Percentiles rank a stretch among this genome's conserved stretches.
phyloP scores from a whole-genome alignment of 2,888 invertebrate genomes.

The Eristalis intricaria region DNA sequence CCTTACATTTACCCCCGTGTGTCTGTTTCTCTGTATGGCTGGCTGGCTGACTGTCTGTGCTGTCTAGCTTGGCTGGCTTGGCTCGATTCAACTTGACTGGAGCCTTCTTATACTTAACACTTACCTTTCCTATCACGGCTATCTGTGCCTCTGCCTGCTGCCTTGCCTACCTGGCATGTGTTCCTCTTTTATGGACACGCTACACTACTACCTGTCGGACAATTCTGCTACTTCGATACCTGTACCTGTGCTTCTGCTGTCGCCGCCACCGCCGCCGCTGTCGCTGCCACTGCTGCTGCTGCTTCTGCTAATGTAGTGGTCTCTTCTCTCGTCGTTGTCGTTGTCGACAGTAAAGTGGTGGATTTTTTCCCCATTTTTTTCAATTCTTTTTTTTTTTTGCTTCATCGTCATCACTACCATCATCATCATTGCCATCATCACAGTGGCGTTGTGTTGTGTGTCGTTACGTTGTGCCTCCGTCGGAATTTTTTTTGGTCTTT shows the following conservation, averaged over 20 bases:
- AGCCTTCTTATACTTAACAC: slow-evolving; percentile 35
- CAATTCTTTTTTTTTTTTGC: slow-evolving; percentile 13
- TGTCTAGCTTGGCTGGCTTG: not conserved
- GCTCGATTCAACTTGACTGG: not conserved
- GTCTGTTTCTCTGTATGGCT: slow-evolving; percentile 45
- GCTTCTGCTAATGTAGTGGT: not conserved
- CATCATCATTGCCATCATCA: slow-evolving; percentile 52
- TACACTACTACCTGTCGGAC: slow-evolving; percentile 64
- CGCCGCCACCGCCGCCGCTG: slow-evolving; percentile 38
- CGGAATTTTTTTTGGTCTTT: slow-evolving; percentile 3
- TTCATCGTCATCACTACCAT: slow-evolving; percentile 46
- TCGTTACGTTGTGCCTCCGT: slow-evolving; percentile 56
- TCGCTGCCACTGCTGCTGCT: too few relatives aligned
- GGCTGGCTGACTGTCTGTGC: slow-evolving; percentile 2
- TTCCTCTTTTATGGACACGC: slow-evolving; percentile 40
- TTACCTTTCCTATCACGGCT: slow-evolving; percentile 21
- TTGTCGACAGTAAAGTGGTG: slow-evolving; percentile 21
- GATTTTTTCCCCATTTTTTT: slow-evolving; percentile 22
- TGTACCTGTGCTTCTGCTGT: slow-evolving; percentile 2
- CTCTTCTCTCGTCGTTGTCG: slow-evolving; percentile 7
- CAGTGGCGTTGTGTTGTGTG: slow-evolving; percentile 47
- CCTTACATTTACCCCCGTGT: slow-evolving; percentile 65
- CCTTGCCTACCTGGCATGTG: slow-evolving; percentile 47
- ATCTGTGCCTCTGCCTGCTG: not conserved
- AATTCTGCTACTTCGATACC: not conserved